Evolutionary conservation across 2,113 vertebrate species (phyloP).

Genomic region (Cichladusa arquata): DNA sequence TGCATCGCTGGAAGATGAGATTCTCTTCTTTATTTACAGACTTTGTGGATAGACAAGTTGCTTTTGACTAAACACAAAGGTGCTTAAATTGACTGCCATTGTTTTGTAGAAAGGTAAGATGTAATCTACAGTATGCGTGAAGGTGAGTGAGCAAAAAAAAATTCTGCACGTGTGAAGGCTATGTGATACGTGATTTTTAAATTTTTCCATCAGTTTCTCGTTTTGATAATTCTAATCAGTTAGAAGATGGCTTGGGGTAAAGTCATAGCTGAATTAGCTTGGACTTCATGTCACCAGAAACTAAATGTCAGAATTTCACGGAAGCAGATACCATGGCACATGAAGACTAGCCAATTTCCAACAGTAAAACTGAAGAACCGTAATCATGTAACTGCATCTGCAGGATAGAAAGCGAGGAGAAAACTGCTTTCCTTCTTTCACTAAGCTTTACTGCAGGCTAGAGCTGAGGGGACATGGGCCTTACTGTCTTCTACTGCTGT

Average conservation of each 20-base stretch:
- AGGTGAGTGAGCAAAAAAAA: neutral
- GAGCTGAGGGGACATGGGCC: neutral
- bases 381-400: neutral
- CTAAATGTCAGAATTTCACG: neutral
- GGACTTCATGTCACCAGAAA: neutral
- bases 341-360: neutral
- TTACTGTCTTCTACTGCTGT: neutral
- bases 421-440: neutral
- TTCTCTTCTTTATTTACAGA: neutral
- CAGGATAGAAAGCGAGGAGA: accelerated
- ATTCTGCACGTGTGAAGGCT: neutral
- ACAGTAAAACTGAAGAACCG: neutral
- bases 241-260: neutral
- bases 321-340: neutral
- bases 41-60: neutral
- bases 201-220: neutral
- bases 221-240: neutral
- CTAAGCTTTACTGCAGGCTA: neutral
- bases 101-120: neutral
- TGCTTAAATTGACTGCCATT: neutral
- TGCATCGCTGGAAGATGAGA: neutral
- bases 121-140: neutral
- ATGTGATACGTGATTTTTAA: neutral
- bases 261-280: neutral
- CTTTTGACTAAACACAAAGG: neutral